A percentile compares a stretch with the other conserved stretches of the same genome.
Evolutionary conservation across 2,113 vertebrate species (phyloP).

Genomic region (Brachyistius frenatus): DNA sequence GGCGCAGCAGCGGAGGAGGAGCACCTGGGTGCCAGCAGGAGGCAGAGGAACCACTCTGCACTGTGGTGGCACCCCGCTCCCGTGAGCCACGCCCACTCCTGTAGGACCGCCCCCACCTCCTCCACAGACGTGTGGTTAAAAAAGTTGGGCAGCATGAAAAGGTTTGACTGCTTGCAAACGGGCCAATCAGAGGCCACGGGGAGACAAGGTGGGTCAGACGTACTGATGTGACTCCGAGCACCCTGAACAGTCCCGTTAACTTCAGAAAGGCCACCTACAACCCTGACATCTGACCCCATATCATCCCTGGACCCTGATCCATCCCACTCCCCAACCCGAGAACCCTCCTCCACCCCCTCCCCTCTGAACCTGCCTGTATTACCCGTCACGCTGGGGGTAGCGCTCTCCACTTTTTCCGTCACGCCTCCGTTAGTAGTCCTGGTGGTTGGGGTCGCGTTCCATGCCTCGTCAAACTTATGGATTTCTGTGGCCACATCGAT

Average conservation of each 20-base stretch:
- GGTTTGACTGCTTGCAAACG: conserved; percentile 81
- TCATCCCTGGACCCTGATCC: conserved; percentile 3
- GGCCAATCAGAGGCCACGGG: conserved; percentile 79
- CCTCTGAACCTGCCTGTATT: conserved; percentile 59
- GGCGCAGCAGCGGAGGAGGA: conserved; percentile 18
- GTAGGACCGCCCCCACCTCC: conserved; percentile 81
- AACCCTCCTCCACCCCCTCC: conserved; percentile 53
- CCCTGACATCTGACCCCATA: background rate
- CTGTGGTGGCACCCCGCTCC: conserved; percentile 86
- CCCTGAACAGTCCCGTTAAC: background rate
- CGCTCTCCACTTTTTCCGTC: conserved; percentile 48
- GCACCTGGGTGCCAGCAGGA: conserved; percentile 88
- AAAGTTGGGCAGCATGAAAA: conserved; percentile 88
- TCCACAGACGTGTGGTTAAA: conserved; percentile 82
- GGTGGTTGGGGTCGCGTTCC: conserved; percentile 67
- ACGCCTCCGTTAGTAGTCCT: conserved; percentile 43
- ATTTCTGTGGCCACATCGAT: conserved; percentile 76
- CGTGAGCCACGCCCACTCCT: conserved; percentile 87
- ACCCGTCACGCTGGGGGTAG: conserved; percentile 56
- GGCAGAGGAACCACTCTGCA: conserved; percentile 91
- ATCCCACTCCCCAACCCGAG: conserved; percentile 1
- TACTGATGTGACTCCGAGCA: no score
- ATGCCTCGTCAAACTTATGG: conserved; percentile 73
- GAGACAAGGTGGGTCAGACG: conserved; percentile 72
- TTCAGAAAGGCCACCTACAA: background rate